phyloP scores from a whole-genome alignment of 2,888 invertebrate genomes.

The Ephialtes manifestator region DNA sequence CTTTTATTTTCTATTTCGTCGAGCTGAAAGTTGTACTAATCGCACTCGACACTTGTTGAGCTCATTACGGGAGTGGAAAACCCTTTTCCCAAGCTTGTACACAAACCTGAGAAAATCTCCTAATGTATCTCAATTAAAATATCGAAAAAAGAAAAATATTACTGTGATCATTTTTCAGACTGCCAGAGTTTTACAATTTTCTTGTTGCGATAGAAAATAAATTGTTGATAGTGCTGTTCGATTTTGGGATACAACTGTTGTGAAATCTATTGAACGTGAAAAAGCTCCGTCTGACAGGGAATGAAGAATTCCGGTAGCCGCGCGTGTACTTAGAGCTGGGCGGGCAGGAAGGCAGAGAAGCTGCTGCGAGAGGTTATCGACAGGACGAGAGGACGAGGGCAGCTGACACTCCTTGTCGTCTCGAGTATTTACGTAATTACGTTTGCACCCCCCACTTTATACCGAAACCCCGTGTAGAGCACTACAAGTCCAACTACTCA shows the following conservation, averaged over 20 bases:
- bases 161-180: no score
- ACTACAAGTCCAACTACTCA: not conserved
- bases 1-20: not conserved
- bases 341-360: constrained; percentile 6
- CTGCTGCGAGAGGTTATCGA: constrained; percentile 43
- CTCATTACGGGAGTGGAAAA: constrained; percentile 23
- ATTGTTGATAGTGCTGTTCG: no score
- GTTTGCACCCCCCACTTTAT: constrained; percentile 31
- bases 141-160: no score
- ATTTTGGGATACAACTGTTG: not conserved
- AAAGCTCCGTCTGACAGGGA: not conserved
- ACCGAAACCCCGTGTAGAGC: not conserved
- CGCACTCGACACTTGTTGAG: constrained; percentile 31
- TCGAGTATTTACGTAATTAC: constrained; percentile 58
- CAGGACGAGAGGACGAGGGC: constrained; percentile 35
- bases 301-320: not conserved
- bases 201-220: no score
- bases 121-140: no score
- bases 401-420: constrained; percentile 50
- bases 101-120: not conserved
- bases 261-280: not conserved
- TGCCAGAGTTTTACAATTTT: not conserved
- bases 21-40: not conserved
- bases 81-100: not conserved
- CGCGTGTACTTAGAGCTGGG: no score